Conservation (phyloP, 2,113 vertebrate species). For the Megaptera novaeangliae region DNA sequence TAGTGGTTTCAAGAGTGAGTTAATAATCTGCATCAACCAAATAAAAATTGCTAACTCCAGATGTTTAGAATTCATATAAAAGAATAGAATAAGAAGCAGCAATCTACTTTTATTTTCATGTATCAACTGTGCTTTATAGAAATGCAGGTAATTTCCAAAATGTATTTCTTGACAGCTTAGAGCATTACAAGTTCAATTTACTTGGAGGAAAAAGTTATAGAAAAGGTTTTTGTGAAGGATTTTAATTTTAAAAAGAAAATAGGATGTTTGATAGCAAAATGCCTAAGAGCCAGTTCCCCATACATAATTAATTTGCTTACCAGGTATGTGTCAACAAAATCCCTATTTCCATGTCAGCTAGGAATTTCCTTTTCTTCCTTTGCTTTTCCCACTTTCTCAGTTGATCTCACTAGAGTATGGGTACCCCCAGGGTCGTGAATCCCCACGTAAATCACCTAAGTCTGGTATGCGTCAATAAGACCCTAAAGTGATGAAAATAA, state of each 20-base stretch:
- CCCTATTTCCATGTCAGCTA: not conserved
- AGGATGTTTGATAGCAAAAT: constrained; percentile 15
- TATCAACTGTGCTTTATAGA: constrained; percentile 18
- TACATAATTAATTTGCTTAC: constrained; percentile 2
- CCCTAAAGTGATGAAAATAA: not conserved
- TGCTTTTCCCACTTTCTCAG: not conserved
- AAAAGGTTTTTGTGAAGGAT: constrained; percentile 29
- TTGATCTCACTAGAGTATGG: not conserved
- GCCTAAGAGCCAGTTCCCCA: not conserved
- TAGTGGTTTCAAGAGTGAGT: not conserved
- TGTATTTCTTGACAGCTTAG: constrained; percentile 35
- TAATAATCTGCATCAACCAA: not conserved
- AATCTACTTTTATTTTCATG: constrained; percentile 32
- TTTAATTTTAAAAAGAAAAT: constrained; percentile 51
- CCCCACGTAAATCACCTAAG: not conserved
- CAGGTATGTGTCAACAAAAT: not conserved
- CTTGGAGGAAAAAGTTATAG: constrained; percentile 22
- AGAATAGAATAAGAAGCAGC: not conserved
- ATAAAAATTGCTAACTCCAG: constrained; percentile 1
- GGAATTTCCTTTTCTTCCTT: not conserved
- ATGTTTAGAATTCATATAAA: constrained; percentile 10
- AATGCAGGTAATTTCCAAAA: constrained; percentile 40
- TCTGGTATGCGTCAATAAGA: not conserved
- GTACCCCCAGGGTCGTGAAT: not conserved
- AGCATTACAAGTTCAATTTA: constrained; percentile 53